Conservation (phyloP, 2,797 vertebrate species). For the Pseudochaenichthys georgianus region DNA sequence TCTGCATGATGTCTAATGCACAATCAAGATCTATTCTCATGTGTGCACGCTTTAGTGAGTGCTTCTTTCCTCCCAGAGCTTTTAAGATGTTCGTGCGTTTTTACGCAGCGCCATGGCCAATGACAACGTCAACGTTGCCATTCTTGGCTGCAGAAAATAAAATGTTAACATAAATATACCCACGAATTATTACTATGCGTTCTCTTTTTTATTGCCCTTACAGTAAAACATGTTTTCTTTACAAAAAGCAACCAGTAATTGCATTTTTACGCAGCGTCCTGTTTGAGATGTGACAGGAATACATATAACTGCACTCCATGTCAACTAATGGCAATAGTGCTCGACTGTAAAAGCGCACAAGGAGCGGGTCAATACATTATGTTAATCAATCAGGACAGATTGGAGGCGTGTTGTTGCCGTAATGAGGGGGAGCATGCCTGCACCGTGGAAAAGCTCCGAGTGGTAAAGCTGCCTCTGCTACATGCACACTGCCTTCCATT, state of each 20-base stretch:
- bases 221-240: neutral
- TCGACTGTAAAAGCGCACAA: constrained; percentile 5
- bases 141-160: neutral
- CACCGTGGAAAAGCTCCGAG: constrained; percentile 53
- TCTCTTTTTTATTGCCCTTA: neutral
- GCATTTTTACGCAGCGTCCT: constrained; percentile 34
- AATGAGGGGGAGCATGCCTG: constrained; percentile 60
- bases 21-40: constrained; percentile 11
- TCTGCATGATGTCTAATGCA: constrained; percentile 20
- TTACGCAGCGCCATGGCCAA: constrained; percentile 45
- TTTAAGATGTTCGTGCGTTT: constrained; percentile 18
- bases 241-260: neutral
- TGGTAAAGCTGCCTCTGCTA: constrained; percentile 51
- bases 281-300: neutral
- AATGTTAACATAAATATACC: neutral
- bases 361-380: constrained; percentile 72
- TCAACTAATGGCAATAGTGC: neutral
- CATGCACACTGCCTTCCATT: constrained; percentile 40
- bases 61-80: neutral
- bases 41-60: neutral
- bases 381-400: constrained; percentile 68
- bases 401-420: constrained; percentile 79
- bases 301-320: neutral
- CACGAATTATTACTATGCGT: neutral
- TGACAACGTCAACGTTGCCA: neutral